Evolutionary conservation across 2,113 vertebrate species (phyloP), one percentile per base, ranked within the genome.

Genomic region (Speoplatyrhinus poulsoni): DNA sequence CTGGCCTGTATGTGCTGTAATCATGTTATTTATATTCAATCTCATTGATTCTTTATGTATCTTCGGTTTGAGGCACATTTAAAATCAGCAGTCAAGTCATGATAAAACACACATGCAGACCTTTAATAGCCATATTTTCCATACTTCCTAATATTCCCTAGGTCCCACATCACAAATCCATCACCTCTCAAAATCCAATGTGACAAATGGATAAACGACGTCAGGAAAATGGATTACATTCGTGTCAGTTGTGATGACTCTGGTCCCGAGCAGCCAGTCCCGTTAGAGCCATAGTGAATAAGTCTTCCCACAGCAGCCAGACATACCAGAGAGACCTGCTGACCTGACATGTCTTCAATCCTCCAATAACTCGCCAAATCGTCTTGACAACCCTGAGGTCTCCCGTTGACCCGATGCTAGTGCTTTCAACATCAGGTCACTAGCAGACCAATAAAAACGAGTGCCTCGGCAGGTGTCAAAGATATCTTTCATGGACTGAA

Each of bases 11-110:
- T 13, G 47, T 15, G 10, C 0, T 36, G 54, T 11, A 64, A 5
- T 7, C 12, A 56, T 53, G 53, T 58, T 54, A 67, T 67, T 65
- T 65, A 57, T 71, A 62, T 3, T 17, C 3, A 19, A 15, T 61
- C 70, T 73, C 72, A 62, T 79, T 75, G 68, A 61, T 16, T 59
- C 12, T 72, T 13, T 74, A 52, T 16, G 13, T 70, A 41, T 61
- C 65, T 32, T 75, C 69, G 3, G 11, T 17, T 17, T 4, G 19
- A 57, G 5, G 65, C 64, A 72, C 46, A 64, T 70, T 65, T 73
- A 72, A 0, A 46, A 13, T 5, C 53, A 8, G 1, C 0, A 48
- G 41, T 49, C 50, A 26, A 63, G 61, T 65, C 41, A 50, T 46
- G 62, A 15, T 46, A 12, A 11, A 50, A 50, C 49, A 50, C 49